Percentiles rank a stretch among this genome's conserved stretches.
Conservation (phyloP, 2,888 invertebrate genomes). For the Camptogramma bilineatum region DNA sequence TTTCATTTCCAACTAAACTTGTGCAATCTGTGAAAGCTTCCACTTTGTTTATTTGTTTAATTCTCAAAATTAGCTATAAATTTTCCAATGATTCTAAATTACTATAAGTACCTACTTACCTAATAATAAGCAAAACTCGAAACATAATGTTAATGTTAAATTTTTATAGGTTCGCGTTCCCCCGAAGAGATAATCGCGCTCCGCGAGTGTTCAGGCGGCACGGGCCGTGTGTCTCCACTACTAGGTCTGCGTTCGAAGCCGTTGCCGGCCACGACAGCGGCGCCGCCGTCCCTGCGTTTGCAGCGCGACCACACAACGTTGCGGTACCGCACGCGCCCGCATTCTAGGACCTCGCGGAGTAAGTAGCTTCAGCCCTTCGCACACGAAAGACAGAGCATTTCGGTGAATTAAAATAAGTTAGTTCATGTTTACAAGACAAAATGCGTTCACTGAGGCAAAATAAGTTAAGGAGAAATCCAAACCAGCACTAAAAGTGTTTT, state of each 20-base stretch:
- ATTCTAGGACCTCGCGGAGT: slow-evolving; percentile 81
- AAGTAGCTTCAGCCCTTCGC: slow-evolving; percentile 14
- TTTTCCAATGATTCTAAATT: no score
- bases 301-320: slow-evolving; percentile 85
- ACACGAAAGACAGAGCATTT: no score
- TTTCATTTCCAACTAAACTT: no score
- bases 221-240: slow-evolving; percentile 87
- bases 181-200: slow-evolving; percentile 94
- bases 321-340: slow-evolving; percentile 82
- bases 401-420: no score
- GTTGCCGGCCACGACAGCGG: slow-evolving; percentile 91
- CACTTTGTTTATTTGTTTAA: no score
- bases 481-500: no score
- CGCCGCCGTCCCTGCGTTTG: slow-evolving; percentile 84
- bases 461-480: background rate
- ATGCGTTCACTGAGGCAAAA: no score
- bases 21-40: no score
- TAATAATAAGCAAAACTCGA: background rate
- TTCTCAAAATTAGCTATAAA: no score
- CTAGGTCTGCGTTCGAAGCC: slow-evolving; percentile 85
- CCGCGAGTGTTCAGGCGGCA: slow-evolving; percentile 91
- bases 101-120: no score
- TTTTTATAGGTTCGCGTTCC: slow-evolving; percentile 66
- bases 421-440: no score
- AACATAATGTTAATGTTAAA: background rate